These are phyloP conservation scores for Clupea harengus DNA, from an alignment of 2,113 vertebrate genomes.

Conservation along the genomic window DNA sequence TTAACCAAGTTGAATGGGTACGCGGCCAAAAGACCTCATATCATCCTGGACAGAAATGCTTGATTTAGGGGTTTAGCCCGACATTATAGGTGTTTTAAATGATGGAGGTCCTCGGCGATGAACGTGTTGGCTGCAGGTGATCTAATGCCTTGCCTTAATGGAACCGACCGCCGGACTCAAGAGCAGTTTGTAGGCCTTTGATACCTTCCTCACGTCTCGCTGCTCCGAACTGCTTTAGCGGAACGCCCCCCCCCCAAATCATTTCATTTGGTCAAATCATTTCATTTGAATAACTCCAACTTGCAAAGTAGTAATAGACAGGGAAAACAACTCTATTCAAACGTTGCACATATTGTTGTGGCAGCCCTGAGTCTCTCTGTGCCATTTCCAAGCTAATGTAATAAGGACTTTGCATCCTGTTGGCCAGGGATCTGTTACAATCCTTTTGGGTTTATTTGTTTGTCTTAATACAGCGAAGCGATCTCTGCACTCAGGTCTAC, in stretches of 20 bases:
- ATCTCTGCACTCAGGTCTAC: neutral
- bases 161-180: neutral
- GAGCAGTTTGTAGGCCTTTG: neutral
- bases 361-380: neutral
- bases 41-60: conserved; percentile 20
- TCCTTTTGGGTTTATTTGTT: neutral
- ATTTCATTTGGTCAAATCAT: neutral
- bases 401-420: neutral
- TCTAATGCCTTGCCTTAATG: conserved; percentile 20
- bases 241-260: neutral
- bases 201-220: neutral
- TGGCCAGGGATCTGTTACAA: neutral
- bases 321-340: neutral
- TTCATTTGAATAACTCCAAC: neutral
- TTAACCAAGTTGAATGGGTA: neutral
- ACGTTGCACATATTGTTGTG: neutral
- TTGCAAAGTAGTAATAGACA: neutral
- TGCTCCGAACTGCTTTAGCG: neutral
- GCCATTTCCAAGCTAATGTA: neutral
- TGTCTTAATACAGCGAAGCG: neutral
- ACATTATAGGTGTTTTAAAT: conserved; percentile 30
- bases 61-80: conserved; percentile 23
- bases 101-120: conserved; percentile 7
- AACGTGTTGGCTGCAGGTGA: conserved; percentile 7
- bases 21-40: neutral